phyloP scores from a whole-genome alignment of 2,113 vertebrate genomes.

The Eleginops maclovinus region DNA sequence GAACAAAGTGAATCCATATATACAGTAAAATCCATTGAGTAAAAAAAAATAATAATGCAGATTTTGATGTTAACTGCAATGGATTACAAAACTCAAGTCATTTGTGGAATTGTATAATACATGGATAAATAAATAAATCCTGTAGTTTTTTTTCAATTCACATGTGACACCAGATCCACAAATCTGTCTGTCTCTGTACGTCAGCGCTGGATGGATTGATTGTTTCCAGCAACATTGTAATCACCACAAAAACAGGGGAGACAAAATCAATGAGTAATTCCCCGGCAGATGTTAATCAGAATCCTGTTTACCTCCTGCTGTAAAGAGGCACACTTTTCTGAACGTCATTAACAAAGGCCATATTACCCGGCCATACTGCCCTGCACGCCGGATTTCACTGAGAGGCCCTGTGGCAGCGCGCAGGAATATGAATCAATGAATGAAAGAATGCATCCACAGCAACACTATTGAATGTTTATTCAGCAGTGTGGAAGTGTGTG shows the following conservation, averaged over 20 bases:
- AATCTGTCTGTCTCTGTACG: constrained; percentile 26
- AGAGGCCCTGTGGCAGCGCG: constrained; percentile 55
- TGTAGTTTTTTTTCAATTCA: too few species aligned
- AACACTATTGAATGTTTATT: constrained; percentile 60
- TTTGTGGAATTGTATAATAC: not conserved
- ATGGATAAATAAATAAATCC: too few species aligned
- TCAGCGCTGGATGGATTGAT: constrained; percentile 45
- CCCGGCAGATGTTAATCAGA: constrained; percentile 72
- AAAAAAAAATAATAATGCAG: not conserved
- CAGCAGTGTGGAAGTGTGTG: constrained; percentile 14
- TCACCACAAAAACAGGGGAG: constrained; percentile 54
- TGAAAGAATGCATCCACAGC: constrained; percentile 57
- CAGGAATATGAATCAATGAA: constrained; percentile 69
- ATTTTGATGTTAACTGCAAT: not conserved
- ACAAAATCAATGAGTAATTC: constrained; percentile 74
- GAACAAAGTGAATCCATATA: not conserved
- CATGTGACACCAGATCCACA: constrained; percentile 30
- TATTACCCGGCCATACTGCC: constrained; percentile 60
- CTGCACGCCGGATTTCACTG: constrained; percentile 55
- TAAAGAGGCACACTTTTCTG: constrained; percentile 56
- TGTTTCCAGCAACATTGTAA: constrained; percentile 67
- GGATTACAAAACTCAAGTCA: not conserved
- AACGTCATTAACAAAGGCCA: constrained; percentile 65
- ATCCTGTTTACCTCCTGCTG: constrained; percentile 67
- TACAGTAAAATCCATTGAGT: not conserved